Evolutionary conservation across 2,888 invertebrate genomes (phyloP).

Genomic region (Dasysyrphus albostriatus): DNA sequence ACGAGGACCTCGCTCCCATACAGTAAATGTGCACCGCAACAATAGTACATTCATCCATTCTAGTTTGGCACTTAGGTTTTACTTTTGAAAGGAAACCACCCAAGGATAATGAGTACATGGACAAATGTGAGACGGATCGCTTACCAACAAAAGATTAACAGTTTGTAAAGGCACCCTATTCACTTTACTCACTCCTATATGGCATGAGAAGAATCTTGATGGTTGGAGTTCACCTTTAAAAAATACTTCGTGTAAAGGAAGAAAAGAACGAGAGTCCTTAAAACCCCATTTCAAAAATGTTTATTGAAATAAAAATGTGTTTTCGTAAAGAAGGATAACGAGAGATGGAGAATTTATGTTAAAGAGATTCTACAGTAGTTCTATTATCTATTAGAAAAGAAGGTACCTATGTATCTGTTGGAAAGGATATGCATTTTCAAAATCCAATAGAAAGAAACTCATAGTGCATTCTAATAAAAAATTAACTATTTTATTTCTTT

Average conservation of each 20-base stretch:
- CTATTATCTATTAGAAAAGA: too few relatives aligned
- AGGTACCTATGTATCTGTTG: too few relatives aligned
- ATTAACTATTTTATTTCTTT: too few relatives aligned
- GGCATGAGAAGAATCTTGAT: background rate
- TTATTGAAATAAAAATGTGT: background rate
- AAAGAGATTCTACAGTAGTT: too few relatives aligned
- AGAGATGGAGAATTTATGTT: too few relatives aligned
- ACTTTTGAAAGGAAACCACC: slow-evolving; percentile 9
- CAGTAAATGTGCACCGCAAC: slow-evolving; percentile 46
- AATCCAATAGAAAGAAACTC: too few relatives aligned
- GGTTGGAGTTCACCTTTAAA: background rate
- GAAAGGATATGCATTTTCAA: too few relatives aligned
- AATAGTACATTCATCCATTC: slow-evolving; percentile 44
- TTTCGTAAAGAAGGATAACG: too few relatives aligned
- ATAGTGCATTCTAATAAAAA: too few relatives aligned
- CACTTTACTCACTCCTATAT: background rate
- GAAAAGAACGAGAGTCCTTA: background rate
- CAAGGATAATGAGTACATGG: slow-evolving; percentile 51
- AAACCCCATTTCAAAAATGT: background rate
- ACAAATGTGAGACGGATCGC: slow-evolving; percentile 63
- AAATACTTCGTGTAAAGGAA: background rate
- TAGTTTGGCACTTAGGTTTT: slow-evolving; percentile 30
- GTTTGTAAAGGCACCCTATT: background rate
- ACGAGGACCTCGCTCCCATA: background rate
- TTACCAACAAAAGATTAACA: slow-evolving; percentile 65